Conservation (phyloP, 1,140 invertebrate species). For the Bombus waltoni region DNA sequence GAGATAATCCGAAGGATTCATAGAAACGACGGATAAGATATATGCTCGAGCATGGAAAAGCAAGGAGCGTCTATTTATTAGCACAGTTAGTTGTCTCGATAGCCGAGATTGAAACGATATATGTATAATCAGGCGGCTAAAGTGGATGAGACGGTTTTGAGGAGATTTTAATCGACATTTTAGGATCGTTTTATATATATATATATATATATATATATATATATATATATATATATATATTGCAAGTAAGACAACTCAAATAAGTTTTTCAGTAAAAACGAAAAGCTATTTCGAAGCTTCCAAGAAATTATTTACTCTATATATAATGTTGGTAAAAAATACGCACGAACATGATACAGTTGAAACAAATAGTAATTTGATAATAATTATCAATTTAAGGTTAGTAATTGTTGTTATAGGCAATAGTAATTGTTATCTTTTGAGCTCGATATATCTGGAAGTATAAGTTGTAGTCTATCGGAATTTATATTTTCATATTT, state of each 20-base stretch:
- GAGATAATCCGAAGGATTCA: slow-evolving; percentile 35
- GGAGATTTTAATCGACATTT: neutral
- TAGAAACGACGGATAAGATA: neutral
- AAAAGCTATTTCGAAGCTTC: neutral
- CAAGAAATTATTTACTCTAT: neutral
- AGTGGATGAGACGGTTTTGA: neutral
- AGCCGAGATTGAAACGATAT: neutral
- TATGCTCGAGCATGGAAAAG: slow-evolving; percentile 30
- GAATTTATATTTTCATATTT: too few relatives aligned
- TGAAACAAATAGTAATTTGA: neutral
- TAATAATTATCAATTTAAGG: too few relatives aligned
- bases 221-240: neutral
- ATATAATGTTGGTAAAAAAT: neutral
- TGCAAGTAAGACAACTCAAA: neutral
- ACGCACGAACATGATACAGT: neutral
- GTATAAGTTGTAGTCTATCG: neutral
- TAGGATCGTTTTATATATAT: neutral
- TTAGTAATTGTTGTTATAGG: neutral
- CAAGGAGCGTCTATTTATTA: slow-evolving; percentile 13
- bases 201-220: neutral
- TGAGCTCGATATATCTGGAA: neutral
- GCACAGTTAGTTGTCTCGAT: neutral
- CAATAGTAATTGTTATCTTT: neutral
- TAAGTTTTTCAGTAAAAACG: neutral
- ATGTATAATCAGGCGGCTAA: neutral